A percentile compares a stretch with the other conserved stretches of the same genome.
These are phyloP conservation scores for Oriolus oriolus DNA, from an alignment of 2,113 vertebrate genomes.

Conservation along the genomic window DNA sequence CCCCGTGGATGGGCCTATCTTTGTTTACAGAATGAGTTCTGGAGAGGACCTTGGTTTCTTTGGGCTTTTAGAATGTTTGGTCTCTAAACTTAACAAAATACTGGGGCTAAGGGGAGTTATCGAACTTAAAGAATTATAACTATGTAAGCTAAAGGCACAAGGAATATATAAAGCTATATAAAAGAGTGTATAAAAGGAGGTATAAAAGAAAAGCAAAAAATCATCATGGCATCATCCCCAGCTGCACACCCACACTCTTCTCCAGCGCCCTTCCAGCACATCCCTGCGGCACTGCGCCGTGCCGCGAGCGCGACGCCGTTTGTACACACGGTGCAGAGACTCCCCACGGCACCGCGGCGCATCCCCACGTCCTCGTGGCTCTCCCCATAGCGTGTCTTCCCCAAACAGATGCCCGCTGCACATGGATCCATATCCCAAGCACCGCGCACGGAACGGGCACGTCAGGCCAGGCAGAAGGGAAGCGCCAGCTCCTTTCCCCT, in stretches of 20 bases:
- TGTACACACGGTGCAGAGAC: rapidly evolving
- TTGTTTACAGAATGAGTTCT: too few relatives aligned
- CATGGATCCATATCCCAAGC: background rate
- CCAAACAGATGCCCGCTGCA: background rate
- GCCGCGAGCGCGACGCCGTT: rapidly evolving
- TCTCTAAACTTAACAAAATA: too few relatives aligned
- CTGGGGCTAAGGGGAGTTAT: too few relatives aligned
- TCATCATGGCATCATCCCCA: too few relatives aligned
- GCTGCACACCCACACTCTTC: background rate
- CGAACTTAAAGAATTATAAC: too few relatives aligned
- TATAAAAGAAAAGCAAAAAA: too few relatives aligned
- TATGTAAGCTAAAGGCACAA: too few relatives aligned
- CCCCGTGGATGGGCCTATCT: too few relatives aligned
- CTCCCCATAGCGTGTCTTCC: background rate
- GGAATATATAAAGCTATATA: too few relatives aligned
- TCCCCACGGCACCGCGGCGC: rapidly evolving
- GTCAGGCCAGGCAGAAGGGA: background rate
- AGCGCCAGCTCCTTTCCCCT: background rate
- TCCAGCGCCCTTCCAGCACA: background rate
- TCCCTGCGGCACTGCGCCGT: rapidly evolving
- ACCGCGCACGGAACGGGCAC: background rate
- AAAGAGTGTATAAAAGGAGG: too few relatives aligned
- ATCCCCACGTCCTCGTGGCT: background rate
- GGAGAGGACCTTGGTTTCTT: too few relatives aligned
- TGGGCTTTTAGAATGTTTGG: too few relatives aligned